A percentile compares a stretch with the other conserved stretches of the same genome.
phyloP scores from a whole-genome alignment of 2,888 invertebrate species.

The Agriopis marginaria region DNA sequence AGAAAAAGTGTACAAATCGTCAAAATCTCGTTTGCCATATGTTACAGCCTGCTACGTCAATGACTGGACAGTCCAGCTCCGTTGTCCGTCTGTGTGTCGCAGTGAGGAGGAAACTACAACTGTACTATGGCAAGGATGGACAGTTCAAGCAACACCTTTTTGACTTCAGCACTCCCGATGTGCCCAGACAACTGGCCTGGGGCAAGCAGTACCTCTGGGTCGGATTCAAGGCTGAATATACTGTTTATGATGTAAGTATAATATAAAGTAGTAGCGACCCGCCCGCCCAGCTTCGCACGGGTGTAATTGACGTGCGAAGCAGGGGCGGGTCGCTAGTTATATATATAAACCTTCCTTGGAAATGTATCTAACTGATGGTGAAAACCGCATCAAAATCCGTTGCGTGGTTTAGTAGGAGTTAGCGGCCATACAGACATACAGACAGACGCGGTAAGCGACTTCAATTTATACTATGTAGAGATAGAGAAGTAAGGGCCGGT shows the following conservation, averaged over 20 bases:
- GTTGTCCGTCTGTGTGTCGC: constrained; percentile 95
- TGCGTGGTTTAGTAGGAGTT: no score
- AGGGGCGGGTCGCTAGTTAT: no score
- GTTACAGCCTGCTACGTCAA: constrained; percentile 73
- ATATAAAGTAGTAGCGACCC: no score
- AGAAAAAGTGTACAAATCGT: not conserved
- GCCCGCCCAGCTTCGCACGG: no score
- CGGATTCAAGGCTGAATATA: constrained; percentile 94
- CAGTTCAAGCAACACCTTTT: constrained; percentile 90
- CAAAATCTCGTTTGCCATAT: constrained; percentile 5
- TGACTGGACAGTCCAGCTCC: constrained; percentile 91
- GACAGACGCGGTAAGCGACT: no score
- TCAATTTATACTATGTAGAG: no score
- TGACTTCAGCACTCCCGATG: constrained; percentile 92
- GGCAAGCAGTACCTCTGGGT: constrained; percentile 94
- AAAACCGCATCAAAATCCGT: no score
- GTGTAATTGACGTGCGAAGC: no score
- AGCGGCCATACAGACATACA: no score
- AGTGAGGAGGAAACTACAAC: constrained; percentile 93
- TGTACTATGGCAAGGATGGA: constrained; percentile 96
- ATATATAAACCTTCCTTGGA: no score
- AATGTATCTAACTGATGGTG: no score
- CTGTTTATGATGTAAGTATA: constrained; percentile 89
- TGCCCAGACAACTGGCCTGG: constrained; percentile 93
- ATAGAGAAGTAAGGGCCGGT: no score